Evolutionary conservation across 1,140 invertebrate genomes (phyloP), one percentile per base, ranked within the genome.

Genomic region (Zophobas atratus): DNA sequence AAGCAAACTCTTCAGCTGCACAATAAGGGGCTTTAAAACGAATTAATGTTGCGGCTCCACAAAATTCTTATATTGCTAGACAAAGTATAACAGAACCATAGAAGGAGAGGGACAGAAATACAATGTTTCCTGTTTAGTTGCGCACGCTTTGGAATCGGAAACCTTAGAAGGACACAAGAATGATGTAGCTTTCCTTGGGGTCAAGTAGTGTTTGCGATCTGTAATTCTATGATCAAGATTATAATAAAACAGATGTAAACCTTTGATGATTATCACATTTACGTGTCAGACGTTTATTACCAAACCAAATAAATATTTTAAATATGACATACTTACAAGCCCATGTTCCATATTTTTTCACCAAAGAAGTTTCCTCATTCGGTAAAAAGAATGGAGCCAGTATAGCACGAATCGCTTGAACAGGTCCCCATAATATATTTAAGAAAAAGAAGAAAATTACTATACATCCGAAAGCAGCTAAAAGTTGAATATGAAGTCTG

Each of bases 261-360:
- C 39, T 70, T 71, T 32, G 38, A 4, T 56, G 53, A 20, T 57
- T 8, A n/a, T 8, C 6, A 35, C 53, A 74, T 56, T 34, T 20
- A 74, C 6, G 2, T 72, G 39, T 4, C 38, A 33, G 48, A 36
- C 6, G 20, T 33, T 72, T 2, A 33, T 20, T 20, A 20, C 20
- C 20, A 20, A 20, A 20, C 20, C 20, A 20, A 20, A 20, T 20
- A 55, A n/a, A 72, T 2, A 20, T 56, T 51, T 34, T 70, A 20
- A 70, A 46, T 35, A 57, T 34, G 41, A 33, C 1, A 2, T 55
- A 84, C 83, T 82, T 77, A 84, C 83, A 79, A 71, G 83, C 83
- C 83, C 83, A 84, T 41, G 82, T 70, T 20, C 83, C 83, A 49
- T 79, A 84, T 79, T 82, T 83, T 38, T 83, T 81, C 2, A 70